phyloP scores from a whole-genome alignment of 2,113 vertebrate species.

The Shinisaurus crocodilurus region DNA sequence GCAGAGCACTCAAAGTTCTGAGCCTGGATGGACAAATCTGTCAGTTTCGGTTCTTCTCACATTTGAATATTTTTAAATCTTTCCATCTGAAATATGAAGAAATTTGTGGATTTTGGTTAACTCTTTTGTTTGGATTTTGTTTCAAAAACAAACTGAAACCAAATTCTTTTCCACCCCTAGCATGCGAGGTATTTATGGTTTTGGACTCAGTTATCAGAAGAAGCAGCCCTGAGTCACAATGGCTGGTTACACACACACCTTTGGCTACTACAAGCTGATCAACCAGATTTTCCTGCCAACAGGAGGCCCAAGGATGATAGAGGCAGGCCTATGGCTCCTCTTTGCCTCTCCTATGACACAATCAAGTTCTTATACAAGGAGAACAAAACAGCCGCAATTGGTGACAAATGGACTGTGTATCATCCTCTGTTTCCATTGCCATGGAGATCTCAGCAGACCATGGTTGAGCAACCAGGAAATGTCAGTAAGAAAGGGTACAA shows the following conservation, averaged over 20 bases:
- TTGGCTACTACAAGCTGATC: conserved; percentile 5
- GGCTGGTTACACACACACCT: background rate
- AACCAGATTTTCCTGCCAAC: conserved; percentile 46
- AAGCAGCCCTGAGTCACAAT: conserved; percentile 7
- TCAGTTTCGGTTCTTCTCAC: too few relatives aligned
- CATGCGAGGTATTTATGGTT: background rate
- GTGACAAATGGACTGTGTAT: conserved; percentile 92
- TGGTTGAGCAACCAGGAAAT: conserved; percentile 59
- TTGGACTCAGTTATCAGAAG: background rate
- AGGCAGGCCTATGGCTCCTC: conserved; percentile 66
- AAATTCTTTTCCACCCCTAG: too few relatives aligned
- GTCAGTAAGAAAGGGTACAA: conserved; percentile 64
- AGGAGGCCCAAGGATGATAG: conserved; percentile 72
- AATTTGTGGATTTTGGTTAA: too few relatives aligned
- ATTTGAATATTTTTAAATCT: too few relatives aligned
- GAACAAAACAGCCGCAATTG: conserved; percentile 91
- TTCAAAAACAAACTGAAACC: too few relatives aligned
- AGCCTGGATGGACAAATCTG: too few relatives aligned
- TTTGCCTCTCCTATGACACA: conserved; percentile 78
- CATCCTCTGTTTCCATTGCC: conserved; percentile 82
- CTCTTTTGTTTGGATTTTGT: too few relatives aligned
- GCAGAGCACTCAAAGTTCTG: too few relatives aligned
- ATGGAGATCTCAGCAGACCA: conserved; percentile 80
- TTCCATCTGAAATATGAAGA: too few relatives aligned
- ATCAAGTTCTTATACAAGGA: conserved; percentile 79